Percentiles rank a stretch among this genome's conserved stretches.
These are phyloP conservation scores for Halcyon badia DNA, from an alignment of 2,797 vertebrate genomes.

Conservation along the genomic window DNA sequence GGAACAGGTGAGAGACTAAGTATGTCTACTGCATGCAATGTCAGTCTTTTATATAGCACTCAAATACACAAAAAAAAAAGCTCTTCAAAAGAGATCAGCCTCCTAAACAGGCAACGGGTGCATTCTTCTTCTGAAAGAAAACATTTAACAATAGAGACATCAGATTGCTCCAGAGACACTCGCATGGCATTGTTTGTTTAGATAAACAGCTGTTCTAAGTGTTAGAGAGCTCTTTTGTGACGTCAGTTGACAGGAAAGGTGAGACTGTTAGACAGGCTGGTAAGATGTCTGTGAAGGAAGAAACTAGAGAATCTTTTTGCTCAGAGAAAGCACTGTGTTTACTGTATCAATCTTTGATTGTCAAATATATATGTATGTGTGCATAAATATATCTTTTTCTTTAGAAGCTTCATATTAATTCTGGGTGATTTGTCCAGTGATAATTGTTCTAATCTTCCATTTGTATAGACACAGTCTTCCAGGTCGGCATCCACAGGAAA, in stretches of 20 bases:
- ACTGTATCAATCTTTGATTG: background rate
- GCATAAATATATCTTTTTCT: background rate
- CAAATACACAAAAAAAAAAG: background rate
- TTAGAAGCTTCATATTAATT: background rate
- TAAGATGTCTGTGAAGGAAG: background rate
- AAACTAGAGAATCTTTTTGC: background rate
- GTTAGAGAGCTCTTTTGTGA: background rate
- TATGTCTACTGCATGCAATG: background rate
- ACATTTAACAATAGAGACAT: background rate
- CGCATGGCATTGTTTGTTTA: background rate
- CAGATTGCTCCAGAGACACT: background rate
- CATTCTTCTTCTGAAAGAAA: conserved; percentile 5
- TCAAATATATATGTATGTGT: background rate
- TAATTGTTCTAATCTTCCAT: background rate
- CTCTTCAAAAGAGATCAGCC: background rate
- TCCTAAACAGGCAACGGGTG: background rate
- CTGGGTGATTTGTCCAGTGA: background rate
- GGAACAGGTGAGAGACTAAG: background rate
- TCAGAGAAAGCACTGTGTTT: background rate
- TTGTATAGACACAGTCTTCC: background rate
- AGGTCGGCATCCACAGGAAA: background rate
- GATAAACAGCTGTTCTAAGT: background rate
- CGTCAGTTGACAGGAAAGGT: background rate
- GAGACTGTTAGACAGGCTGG: background rate
- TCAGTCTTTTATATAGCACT: background rate